Conservation (phyloP, 2,113 vertebrate species). For the Muntiacus muntjak region DNA sequence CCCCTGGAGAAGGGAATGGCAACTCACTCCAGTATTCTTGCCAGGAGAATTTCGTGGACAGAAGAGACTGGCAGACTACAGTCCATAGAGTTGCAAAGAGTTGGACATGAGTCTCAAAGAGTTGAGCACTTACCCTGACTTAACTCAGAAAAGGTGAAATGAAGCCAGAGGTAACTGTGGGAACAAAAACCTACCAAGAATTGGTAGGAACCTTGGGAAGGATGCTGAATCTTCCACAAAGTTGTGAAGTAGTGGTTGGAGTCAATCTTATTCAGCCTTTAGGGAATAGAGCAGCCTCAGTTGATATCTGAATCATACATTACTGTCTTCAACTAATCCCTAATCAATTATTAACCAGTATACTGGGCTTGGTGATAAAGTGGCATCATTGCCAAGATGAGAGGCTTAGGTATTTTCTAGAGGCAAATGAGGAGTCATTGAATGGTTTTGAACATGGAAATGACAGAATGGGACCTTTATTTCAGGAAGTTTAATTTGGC, state of each 20-base stretch:
- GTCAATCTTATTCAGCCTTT: neutral
- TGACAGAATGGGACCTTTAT: neutral
- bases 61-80: neutral
- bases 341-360: slow-evolving; percentile 10
- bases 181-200: neutral
- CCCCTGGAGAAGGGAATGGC: neutral
- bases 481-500: neutral
- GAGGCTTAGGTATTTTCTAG: slow-evolving; percentile 3
- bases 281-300: neutral
- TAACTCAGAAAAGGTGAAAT: neutral
- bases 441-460: neutral
- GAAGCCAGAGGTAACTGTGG: neutral
- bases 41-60: neutral
- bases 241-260: neutral
- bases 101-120: neutral
- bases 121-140: neutral
- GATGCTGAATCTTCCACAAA: neutral
- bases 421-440: neutral
- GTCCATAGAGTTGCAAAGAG: neutral
- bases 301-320: neutral
- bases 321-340: slow-evolving; percentile 5
- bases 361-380: neutral
- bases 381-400: neutral
- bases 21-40: neutral
- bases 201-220: neutral